Evolutionary conservation across 2,113 vertebrate species (phyloP), one percentile per base, ranked within the genome.

Genomic region (Myxocyprinus asiaticus): DNA sequence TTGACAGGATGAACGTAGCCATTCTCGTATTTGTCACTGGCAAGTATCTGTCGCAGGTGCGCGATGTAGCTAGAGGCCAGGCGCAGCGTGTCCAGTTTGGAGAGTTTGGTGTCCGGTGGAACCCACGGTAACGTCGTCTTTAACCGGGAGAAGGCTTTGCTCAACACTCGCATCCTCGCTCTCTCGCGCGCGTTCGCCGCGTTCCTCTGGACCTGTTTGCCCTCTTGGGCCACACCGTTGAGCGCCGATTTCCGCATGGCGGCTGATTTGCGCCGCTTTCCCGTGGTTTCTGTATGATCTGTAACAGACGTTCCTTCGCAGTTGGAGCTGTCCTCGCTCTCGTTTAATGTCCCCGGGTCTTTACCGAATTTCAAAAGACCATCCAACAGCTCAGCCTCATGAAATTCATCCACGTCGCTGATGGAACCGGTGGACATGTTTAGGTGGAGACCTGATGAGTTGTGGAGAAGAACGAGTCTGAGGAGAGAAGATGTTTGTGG

Each of bases 51-150:
- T 73, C 97, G 91, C 88, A 99, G 92, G 89, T 99, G 98, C 77
- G 97, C 96, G 59, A 99, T 99, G 93, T 99, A 99, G 90, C 97
- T 98, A 87, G 97, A 98, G 33, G 98, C 98, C 91, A 99, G 86
- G 42, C 98, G 90, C 83, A 99, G 93, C 8, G 98, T 99, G 94
- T 99, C 98, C 92, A 99, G 93, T 88, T 99, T 99, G 91, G 98
- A 99, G 77, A 98, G 96, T 88, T 99, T 99, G 89, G 98, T 99
- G 93, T 99, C 98, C 61, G 97, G 87, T 3, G 98, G 98, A 67
- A 99, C 98, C 98, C 98, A 99, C 55, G 98, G 98, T 81, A 99
- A 82, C 33, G 98, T 96, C 56, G 97, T 98, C 92, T 99, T 99
- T 88, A 99, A 94, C 79, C 97, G 92, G 61, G 98, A 98, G 89